Percentiles rank a stretch among this genome's conserved stretches.
phyloP scores from a whole-genome alignment of 2,113 vertebrate species.

The Copsychus sechellarum region DNA sequence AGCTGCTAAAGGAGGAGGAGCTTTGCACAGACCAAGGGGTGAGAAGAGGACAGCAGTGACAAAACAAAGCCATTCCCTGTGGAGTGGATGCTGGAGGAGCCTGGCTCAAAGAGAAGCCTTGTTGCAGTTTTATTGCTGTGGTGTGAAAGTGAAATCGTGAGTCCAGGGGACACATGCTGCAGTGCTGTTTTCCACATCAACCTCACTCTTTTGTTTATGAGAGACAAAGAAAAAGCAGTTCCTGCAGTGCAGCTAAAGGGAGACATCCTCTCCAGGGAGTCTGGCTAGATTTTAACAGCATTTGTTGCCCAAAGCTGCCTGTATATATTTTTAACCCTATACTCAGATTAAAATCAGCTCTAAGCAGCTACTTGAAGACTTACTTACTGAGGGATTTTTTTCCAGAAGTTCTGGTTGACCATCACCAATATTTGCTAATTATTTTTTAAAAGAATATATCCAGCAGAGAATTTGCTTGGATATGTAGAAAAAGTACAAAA shows the following conservation, averaged over 20 bases:
- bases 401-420: neutral
- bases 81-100: neutral
- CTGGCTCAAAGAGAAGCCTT: neutral
- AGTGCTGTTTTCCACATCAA: neutral
- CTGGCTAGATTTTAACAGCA: neutral
- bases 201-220: neutral
- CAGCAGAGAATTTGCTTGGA: neutral
- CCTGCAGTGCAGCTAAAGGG: neutral
- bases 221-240: neutral
- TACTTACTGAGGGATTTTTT: neutral
- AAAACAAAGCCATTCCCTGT: neutral
- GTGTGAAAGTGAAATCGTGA: neutral
- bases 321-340: neutral
- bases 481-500: neutral
- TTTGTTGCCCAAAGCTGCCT: neutral
- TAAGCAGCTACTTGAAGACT: neutral
- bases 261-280: neutral
- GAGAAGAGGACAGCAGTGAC: slow-evolving; percentile 7
- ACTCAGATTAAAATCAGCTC: neutral
- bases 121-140: neutral
- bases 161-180: neutral
- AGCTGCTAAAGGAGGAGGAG: slow-evolving; percentile 6
- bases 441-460: neutral
- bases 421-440: neutral
- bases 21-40: neutral